Percentiles rank a stretch among this genome's conserved stretches.
Evolutionary conservation across 2,888 invertebrate genomes (phyloP).

Genomic region (Entomobrya proxima): DNA sequence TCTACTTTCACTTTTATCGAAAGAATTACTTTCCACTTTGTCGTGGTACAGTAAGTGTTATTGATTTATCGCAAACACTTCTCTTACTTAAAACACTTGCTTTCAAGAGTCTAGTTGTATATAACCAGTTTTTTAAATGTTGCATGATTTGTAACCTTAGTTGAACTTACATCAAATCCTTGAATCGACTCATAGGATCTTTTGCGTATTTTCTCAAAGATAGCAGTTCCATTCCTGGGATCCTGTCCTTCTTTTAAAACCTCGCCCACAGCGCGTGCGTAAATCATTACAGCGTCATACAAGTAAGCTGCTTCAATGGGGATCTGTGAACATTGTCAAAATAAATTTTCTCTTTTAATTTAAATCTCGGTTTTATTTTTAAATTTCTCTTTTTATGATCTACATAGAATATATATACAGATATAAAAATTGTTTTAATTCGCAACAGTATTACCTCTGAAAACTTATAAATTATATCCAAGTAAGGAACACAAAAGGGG

Average conservation of each 20-base stretch:
- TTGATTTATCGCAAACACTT: no score
- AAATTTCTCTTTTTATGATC: no score
- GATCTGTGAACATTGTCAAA: conserved; percentile 81
- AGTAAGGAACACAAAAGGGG: conserved; percentile 88
- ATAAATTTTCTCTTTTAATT: no score
- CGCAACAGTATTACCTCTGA: conserved; percentile 80
- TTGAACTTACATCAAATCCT: conserved; percentile 85
- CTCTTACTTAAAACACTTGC: no score
- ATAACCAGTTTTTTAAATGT: not conserved
- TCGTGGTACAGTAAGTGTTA: no score
- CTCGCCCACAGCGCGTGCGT: conserved; percentile 88
- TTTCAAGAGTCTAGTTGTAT: no score
- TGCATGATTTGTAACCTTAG: not conserved
- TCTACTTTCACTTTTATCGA: no score
- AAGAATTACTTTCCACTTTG: no score
- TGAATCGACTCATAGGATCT: conserved; percentile 87
- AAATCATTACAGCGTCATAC: conserved; percentile 92
- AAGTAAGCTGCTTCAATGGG: conserved; percentile 89
- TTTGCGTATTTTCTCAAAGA: conserved; percentile 87
- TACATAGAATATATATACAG: no score
- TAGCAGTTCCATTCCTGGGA: conserved; percentile 86
- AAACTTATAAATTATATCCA: conserved; percentile 85
- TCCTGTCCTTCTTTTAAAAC: conserved; percentile 83
- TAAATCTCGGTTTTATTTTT: no score
- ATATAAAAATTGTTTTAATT: no score